A percentile compares a stretch with the other conserved stretches of the same genome.
phyloP scores from a whole-genome alignment of 2,797 vertebrate species.

The Sebastes iracundus region DNA sequence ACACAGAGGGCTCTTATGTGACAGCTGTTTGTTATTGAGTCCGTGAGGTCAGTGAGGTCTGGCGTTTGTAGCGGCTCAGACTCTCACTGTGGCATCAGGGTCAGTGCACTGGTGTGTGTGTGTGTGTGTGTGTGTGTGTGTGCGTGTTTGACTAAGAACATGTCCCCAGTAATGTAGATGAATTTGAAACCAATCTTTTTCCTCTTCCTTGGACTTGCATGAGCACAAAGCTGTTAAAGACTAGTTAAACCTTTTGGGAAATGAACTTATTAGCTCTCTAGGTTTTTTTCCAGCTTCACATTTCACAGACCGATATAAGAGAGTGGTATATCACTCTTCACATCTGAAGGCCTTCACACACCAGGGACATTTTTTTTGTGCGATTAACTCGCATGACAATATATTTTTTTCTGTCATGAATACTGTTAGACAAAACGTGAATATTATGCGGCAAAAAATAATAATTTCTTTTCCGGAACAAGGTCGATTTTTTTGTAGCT shows the following conservation, averaged over 20 bases:
- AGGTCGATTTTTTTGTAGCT: no score
- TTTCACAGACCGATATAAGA: background rate
- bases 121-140: background rate
- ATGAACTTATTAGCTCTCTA: background rate
- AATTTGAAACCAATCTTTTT: background rate
- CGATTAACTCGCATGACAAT: no score
- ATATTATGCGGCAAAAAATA: rapidly evolving
- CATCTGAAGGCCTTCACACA: no score
- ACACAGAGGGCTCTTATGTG: constrained; percentile 36
- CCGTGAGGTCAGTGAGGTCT: constrained; percentile 65
- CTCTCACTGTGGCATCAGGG: constrained; percentile 50
- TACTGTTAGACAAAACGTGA: rapidly evolving
- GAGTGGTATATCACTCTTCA: background rate
- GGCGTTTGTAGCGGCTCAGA: constrained; percentile 61
- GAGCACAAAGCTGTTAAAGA: background rate
- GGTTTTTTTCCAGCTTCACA: no score
- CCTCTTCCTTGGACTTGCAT: background rate
- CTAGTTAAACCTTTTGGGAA: background rate
- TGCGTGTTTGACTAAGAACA: background rate
- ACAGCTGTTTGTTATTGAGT: constrained; percentile 78
- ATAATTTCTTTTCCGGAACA: no score
- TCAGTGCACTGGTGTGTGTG: constrained; percentile 22
- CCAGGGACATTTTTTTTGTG: no score
- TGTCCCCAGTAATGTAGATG: background rate
- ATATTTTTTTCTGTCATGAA: no score